A percentile compares a stretch with the other conserved stretches of the same genome.
These are phyloP conservation scores for Panthera leo DNA, from an alignment of 2,113 vertebrate species.

Conservation along the genomic window DNA sequence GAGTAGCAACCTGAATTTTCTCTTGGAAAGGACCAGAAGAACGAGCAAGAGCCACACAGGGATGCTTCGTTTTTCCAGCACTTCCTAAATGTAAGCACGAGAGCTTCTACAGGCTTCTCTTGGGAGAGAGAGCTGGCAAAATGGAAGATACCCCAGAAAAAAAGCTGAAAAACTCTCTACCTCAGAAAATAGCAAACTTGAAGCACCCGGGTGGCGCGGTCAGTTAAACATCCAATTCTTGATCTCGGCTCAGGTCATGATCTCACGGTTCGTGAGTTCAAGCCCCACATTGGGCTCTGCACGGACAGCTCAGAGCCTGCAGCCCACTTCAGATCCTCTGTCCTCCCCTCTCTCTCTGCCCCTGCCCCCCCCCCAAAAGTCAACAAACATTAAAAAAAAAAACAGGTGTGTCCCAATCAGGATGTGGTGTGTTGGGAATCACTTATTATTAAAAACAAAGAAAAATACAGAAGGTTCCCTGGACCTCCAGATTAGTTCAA, in stretches of 20 bases:
- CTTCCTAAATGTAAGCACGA: background rate
- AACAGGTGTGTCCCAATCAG: background rate
- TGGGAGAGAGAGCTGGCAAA: background rate
- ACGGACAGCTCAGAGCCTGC: no score
- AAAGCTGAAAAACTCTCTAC: background rate
- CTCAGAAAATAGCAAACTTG: background rate
- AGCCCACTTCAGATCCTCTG: no score
- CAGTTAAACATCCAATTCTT: no score
- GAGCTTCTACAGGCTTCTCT: background rate
- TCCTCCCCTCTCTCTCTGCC: no score
- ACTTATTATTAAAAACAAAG: background rate
- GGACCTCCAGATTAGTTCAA: background rate
- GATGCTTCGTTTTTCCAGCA: background rate
- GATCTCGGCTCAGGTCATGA: no score
- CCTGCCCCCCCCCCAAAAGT: no score
- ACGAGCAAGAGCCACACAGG: background rate
- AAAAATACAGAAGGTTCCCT: background rate
- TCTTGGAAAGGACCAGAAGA: background rate
- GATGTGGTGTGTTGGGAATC: background rate
- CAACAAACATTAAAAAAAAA: background rate
- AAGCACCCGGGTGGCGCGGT: no score
- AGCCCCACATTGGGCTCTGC: no score
- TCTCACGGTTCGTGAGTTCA: no score
- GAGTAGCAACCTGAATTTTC: conserved; percentile 35
- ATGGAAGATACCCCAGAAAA: background rate